Evolutionary conservation across 1,140 invertebrate species (phyloP).

Genomic region (Octopus bimaculoides): DNA sequence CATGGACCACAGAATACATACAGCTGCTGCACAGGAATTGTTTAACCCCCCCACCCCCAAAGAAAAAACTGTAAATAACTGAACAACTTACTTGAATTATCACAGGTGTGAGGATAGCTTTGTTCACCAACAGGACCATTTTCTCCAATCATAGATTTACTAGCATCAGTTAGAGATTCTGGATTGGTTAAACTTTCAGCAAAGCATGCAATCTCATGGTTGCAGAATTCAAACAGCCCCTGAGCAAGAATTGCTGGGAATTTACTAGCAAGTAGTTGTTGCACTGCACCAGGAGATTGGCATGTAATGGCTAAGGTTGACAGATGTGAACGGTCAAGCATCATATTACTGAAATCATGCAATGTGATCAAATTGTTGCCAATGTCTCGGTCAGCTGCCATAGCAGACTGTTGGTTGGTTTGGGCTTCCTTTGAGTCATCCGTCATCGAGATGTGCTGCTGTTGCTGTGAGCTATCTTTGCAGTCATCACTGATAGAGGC

Average conservation of each 20-base stretch:
- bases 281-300: slow-evolving; percentile 72
- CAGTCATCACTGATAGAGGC: slow-evolving; percentile 63
- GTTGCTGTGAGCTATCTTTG: slow-evolving; percentile 62
- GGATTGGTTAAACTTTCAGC: slow-evolving; percentile 30
- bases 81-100: not conserved
- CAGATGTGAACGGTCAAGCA: slow-evolving; percentile 65
- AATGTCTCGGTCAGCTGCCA: not conserved
- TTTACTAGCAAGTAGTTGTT: slow-evolving; percentile 73
- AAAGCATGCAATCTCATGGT: slow-evolving; percentile 41
- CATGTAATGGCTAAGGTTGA: slow-evolving; percentile 73
- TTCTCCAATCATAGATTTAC: slow-evolving; percentile 29
- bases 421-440: slow-evolving; percentile 48
- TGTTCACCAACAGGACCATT: not conserved
- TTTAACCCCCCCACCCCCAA: no score
- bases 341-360: slow-evolving; percentile 43
- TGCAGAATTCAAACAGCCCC: slow-evolving; percentile 53
- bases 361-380: slow-evolving; percentile 24
- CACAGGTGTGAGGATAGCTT: slow-evolving; percentile 10
- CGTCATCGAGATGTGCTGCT: slow-evolving; percentile 30
- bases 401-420: slow-evolving; percentile 20
- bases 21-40: no score
- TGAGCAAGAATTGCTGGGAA: slow-evolving; percentile 69
- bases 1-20: no score
- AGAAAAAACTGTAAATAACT: no score
- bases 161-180: slow-evolving; percentile 36